These are phyloP conservation scores for Drosophila asahinai DNA, from an alignment of 1,140 invertebrate genomes.

Conservation along the genomic window DNA sequence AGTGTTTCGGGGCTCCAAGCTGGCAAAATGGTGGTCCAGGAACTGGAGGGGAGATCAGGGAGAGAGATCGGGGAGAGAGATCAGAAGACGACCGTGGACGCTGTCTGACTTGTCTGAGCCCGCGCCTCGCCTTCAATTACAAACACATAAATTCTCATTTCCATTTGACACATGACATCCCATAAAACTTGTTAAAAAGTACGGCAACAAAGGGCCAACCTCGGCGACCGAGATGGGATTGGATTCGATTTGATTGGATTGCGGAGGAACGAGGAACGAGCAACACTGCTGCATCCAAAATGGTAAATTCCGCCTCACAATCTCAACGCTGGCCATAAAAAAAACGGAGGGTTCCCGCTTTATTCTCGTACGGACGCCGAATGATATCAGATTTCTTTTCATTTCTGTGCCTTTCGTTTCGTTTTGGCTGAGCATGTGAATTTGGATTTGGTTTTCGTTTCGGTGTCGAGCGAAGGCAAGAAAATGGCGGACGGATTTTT, in stretches of 20 bases:
- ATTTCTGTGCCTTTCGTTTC: slow-evolving; percentile 59
- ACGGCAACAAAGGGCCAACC: slow-evolving; percentile 71
- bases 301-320: slow-evolving; percentile 76
- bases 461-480: slow-evolving; percentile 20
- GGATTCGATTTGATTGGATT: slow-evolving; percentile 41
- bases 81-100: slow-evolving; percentile 15
- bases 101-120: slow-evolving; percentile 33
- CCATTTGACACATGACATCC: slow-evolving; percentile 85
- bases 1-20: slow-evolving; percentile 37
- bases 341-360: slow-evolving; percentile 62
- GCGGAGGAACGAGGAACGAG: slow-evolving; percentile 20
- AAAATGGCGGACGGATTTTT: slow-evolving; percentile 72
- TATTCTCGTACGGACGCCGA: slow-evolving; percentile 66
- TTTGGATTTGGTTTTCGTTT: slow-evolving; percentile 31
- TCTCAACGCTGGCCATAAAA: slow-evolving; percentile 69
- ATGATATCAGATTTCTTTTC: slow-evolving; percentile 82
- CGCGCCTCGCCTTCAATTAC: slow-evolving; percentile 81
- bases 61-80: slow-evolving; percentile 1
- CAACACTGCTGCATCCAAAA: slow-evolving; percentile 69
- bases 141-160: slow-evolving; percentile 84
- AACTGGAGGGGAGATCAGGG: background rate
- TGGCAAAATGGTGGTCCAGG: slow-evolving; percentile 51
- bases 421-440: slow-evolving; percentile 36
- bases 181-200: slow-evolving; percentile 84
- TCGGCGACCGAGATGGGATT: slow-evolving; percentile 38